phyloP scores from a whole-genome alignment of 2,797 vertebrate genomes.

The Enteromius viviparus region DNA sequence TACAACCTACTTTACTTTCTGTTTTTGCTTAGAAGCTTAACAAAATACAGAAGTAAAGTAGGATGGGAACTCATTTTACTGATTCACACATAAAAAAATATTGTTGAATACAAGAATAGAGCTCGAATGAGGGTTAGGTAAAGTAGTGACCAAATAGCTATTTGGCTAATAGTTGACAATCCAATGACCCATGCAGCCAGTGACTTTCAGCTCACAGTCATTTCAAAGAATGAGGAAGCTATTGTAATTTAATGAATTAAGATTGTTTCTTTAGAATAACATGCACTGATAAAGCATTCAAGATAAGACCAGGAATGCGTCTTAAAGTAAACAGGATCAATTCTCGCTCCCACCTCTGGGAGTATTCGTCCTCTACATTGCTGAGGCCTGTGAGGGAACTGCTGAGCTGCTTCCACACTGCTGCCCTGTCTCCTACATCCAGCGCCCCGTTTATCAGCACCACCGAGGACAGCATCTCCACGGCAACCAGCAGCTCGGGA shows the following conservation, averaged over 20 bases:
- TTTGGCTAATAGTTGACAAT: conserved; percentile 13
- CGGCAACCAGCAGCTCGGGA: conserved; percentile 90
- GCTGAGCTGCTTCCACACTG: conserved; percentile 90
- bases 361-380: conserved; percentile 92
- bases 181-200: not conserved
- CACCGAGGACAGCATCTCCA: conserved; percentile 97
- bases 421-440: conserved; percentile 84
- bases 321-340: not conserved
- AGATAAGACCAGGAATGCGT: not conserved
- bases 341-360: conserved; percentile 82
- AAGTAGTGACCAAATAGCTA: not conserved
- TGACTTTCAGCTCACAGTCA: conserved; percentile 4
- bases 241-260: not conserved
- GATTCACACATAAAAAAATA: not conserved
- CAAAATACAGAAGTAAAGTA: not conserved
- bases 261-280: not conserved
- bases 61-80: not conserved
- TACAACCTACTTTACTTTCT: not conserved
- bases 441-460: conserved; percentile 94
- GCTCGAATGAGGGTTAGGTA: not conserved
- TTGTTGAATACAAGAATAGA: not conserved
- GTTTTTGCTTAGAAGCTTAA: too few species aligned
- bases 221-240: not conserved
- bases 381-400: conserved; percentile 90
- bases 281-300: not conserved